phyloP scores from a whole-genome alignment of 2,888 invertebrate genomes.

The Polydrusus pterygomalis region DNA sequence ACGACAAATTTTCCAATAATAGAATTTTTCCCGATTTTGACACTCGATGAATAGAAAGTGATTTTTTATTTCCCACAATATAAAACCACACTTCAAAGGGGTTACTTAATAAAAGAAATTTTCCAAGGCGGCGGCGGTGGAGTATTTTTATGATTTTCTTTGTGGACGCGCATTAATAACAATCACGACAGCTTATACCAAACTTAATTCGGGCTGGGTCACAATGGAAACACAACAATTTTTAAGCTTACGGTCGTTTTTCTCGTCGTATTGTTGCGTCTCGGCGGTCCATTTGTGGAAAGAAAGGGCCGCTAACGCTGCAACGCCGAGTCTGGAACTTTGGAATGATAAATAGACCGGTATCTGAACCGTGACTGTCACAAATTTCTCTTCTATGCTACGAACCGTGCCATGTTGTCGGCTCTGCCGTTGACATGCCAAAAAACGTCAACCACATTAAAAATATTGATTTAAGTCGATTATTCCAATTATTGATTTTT shows the following conservation, averaged over 20 bases:
- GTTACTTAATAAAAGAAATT: conserved; percentile 36
- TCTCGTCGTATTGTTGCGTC: conserved; percentile 49
- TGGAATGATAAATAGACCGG: conserved; percentile 14
- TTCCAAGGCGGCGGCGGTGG: conserved; percentile 40
- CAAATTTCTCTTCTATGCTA: no score
- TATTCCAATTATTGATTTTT: no score
- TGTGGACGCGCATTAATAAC: conserved; percentile 45
- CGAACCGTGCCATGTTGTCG: no score
- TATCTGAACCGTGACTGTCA: no score
- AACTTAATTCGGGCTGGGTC: conserved; percentile 50
- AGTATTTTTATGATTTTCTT: conserved; percentile 41
- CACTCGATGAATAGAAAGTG: conserved; percentile 33
- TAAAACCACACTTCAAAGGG: conserved; percentile 31
- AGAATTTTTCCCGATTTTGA: conserved; percentile 31
- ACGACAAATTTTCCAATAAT: conserved; percentile 33
- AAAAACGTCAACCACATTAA: no score
- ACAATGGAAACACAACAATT: conserved; percentile 52
- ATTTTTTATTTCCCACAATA: conserved; percentile 34
- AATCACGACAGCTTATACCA: conserved; percentile 52
- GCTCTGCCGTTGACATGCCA: no score
- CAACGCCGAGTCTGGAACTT: conserved; percentile 24
- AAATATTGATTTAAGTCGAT: no score
- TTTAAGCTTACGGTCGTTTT: conserved; percentile 48
- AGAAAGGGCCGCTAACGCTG: conserved; percentile 40
- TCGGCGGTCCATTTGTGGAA: conserved; percentile 52